Evolutionary conservation across 1,140 invertebrate genomes (phyloP), one percentile per base, ranked within the genome.

Genomic region (Araneus ventricosus): DNA sequence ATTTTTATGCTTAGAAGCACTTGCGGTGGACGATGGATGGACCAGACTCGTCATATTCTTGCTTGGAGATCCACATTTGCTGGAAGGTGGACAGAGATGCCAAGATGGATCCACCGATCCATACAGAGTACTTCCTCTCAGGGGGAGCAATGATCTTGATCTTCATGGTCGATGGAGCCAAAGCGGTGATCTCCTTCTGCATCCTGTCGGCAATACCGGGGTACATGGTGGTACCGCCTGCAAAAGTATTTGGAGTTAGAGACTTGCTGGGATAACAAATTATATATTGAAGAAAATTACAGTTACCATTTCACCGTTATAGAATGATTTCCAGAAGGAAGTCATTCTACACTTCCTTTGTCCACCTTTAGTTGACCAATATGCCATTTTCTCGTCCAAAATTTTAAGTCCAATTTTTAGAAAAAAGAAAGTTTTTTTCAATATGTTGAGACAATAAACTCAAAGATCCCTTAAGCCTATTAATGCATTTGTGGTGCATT

Each of bases 81-180:
- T 96, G 96, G 95, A 96, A 96, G 93, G 95, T 96, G 94, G 97
- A 97, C 52, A 96, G 94, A 75, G 95, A 96, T 85, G 95, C 95
- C 84, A 96, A 94, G 94, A 96, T 95, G 8, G 95, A 95, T 94
- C 97, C 97, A 82, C 96, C 96, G 94, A 98, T 98, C 97, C 97
- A 98, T 95, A 98, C 97, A 96, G 97, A 98, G 96, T 98, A 98
- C 95, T 98, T 98, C 96, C 98, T 97, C 95, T 98, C 98, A 90
- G 98, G 96, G 93, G 96, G 95, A 79, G 95, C 95, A 88, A 96
- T 95, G 93, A 96, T 95, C 95, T 96, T 96, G 94, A 96, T 96
- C 90, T 96, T 95, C 95, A 95, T 95, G 57, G 95, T 95, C 45
- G 86, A 85, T 67, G 95, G 96, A 37, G 95, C 95, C 14, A 96